These are phyloP conservation scores for Drosophila greeni DNA, from an alignment of 2,888 invertebrate species.

Conservation along the genomic window DNA sequence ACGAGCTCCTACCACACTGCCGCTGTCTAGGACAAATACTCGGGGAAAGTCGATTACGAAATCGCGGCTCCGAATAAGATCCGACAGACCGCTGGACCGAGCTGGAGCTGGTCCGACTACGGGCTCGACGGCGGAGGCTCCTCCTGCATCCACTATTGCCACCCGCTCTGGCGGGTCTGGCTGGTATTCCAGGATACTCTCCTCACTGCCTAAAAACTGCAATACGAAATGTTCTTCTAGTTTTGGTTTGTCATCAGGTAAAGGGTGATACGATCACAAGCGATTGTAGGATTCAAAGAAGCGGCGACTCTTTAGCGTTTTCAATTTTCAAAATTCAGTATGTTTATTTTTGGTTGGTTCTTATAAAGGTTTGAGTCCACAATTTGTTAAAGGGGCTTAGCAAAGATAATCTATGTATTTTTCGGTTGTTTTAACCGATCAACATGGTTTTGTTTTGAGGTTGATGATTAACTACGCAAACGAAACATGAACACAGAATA, in stretches of 20 bases:
- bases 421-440: constrained; percentile 35
- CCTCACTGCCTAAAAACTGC: constrained; percentile 90
- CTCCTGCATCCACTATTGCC: constrained; percentile 4
- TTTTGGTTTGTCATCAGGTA: constrained; percentile 8
- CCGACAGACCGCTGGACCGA: constrained; percentile 57
- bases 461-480: background rate
- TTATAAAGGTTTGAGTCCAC: constrained; percentile 66
- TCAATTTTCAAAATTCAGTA: constrained; percentile 52
- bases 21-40: constrained; percentile 71
- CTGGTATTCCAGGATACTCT: constrained; percentile 89
- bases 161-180: constrained; percentile 75
- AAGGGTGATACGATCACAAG: constrained; percentile 9
- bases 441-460: constrained; percentile 22
- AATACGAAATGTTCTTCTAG: constrained; percentile 33
- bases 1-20: constrained; percentile 63
- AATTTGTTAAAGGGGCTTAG: constrained; percentile 54
- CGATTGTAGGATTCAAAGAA: constrained; percentile 37
- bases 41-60: constrained; percentile 76
- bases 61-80: constrained; percentile 74
- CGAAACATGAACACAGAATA: background rate
- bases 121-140: constrained; percentile 4
- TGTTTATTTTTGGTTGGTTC: constrained; percentile 49
- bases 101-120: constrained; percentile 1
- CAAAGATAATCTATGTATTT: constrained; percentile 46
- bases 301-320: constrained; percentile 36